These are phyloP conservation scores for Anguilla rostrata DNA, from an alignment of 2,113 vertebrate genomes.

Conservation along the genomic window DNA sequence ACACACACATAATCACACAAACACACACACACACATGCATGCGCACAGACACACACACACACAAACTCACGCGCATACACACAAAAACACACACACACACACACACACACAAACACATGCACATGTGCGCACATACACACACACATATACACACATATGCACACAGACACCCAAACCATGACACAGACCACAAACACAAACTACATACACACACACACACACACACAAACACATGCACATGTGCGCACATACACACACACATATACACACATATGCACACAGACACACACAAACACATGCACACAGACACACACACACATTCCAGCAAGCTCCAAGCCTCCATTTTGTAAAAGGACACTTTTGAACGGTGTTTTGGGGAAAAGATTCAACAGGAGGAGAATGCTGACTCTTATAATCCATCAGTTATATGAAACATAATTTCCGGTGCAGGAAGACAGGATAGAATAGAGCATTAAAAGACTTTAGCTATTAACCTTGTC, in stretches of 20 bases:
- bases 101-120: background rate
- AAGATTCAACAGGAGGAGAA: background rate
- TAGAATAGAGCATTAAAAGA: background rate
- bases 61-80: background rate
- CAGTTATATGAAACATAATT: background rate
- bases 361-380: background rate
- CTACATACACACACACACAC: too few species aligned
- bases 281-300: background rate
- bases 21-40: too few species aligned
- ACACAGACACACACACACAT: background rate
- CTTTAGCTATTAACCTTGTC: background rate
- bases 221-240: too few species aligned
- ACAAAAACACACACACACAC: background rate
- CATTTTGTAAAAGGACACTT: background rate
- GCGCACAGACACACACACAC: background rate
- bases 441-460: background rate
- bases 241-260: slow-evolving; percentile 6
- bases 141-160: background rate
- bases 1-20: too few species aligned
- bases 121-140: background rate
- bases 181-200: background rate
- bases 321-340: background rate
- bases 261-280: too few species aligned
- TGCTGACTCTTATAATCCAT: background rate
- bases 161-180: background rate